Base-by-base conservation (phyloP, 2,113 vertebrate genomes). In the Tauraco erythrolophus region DNA sequence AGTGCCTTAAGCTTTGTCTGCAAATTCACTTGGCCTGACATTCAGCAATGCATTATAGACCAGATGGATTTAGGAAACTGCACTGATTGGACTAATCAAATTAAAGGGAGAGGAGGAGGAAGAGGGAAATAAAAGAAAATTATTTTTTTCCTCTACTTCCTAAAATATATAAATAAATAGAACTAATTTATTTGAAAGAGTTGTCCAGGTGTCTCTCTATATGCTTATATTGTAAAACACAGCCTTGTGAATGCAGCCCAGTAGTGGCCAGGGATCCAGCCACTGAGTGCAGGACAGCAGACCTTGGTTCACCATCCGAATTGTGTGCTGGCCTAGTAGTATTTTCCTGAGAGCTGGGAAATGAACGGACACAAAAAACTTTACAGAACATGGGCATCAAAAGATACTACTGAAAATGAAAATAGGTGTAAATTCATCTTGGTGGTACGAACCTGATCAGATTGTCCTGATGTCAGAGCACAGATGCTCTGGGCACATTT, bases 41-140 rank as follows among this genome's bases (percentile, higher is more conserved):
- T 83, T 92, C 2, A 0, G 69, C 64, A 94, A 79, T 60, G 37
- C 51, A 53, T 91, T 78, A 91, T 3, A 89, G 84, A 88, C 70
- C 66, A 92, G 69, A 97, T 74, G 87, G 84, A 92, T 94, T 92
- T 92, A 93, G 78, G 35, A 87, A 86, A 86, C 54, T 57, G 37
- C 54, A 84, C 58, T 90, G 86, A 93, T 65, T 77, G 84, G 64
- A 94, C 70, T 83, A 85, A 92, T 82, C 57, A 58, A 76, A 89
- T 70, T 66, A 91, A 89, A 92, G 46, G 33, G 39, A 89, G 23
- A 12, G 28, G 31, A 84, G 88, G 15, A 86, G 9, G 31, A 84
- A 90, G 15, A 86, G 9, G 22, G 64, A 88, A 94, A 94, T 80
- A 53, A 57, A 94, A 77, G 50, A 51, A 81, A 92, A 43, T 76